Evolutionary conservation across 64 coral and sea anemone species (phyloP).

Genomic region (Dendrophyllia cribrosa): DNA sequence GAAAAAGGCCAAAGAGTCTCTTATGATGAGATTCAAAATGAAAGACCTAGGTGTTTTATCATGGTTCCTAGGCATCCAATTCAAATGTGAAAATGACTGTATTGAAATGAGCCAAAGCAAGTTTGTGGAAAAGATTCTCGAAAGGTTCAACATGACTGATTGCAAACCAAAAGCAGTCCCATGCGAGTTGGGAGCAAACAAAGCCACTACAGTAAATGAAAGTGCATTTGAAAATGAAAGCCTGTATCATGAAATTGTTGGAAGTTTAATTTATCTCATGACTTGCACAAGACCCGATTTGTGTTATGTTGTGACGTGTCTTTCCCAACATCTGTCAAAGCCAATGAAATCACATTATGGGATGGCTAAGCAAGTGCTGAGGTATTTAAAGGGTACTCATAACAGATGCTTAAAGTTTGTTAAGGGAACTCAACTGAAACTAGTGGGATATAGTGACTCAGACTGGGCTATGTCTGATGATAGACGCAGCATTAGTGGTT

Average conservation of each 20-base stretch:
- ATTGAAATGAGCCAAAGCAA: constrained; percentile 56
- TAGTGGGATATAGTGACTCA: constrained; percentile 36
- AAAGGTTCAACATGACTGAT: constrained; percentile 61
- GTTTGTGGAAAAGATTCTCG: constrained; percentile 42
- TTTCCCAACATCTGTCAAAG: constrained; percentile 51
- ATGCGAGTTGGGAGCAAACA: constrained; percentile 36
- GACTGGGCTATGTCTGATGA: constrained; percentile 35
- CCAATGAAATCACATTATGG: constrained; percentile 35
- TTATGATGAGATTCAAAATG: constrained; percentile 58
- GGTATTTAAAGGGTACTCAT: constrained; percentile 52
- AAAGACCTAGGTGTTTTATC: constrained; percentile 59
- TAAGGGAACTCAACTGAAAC: constrained; percentile 22
- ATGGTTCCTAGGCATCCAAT: constrained; percentile 53
- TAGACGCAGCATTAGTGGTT: constrained; percentile 53
- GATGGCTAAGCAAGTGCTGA: constrained; percentile 52
- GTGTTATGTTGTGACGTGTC: constrained; percentile 61
- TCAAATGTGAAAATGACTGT: constrained; percentile 48
- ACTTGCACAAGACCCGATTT: constrained; percentile 64
- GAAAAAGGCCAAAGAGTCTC: constrained; percentile 51
- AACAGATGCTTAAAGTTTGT: constrained; percentile 41
- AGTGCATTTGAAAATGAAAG: constrained; percentile 22
- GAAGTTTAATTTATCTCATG: constrained; percentile 65
- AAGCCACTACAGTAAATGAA: background rate
- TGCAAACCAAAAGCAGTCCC: constrained; percentile 69
- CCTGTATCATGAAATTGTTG: constrained; percentile 44